Percentiles rank a stretch among this genome's conserved stretches.
phyloP scores from a whole-genome alignment of 2,888 invertebrate species.

The Euplagia quadripunctaria region DNA sequence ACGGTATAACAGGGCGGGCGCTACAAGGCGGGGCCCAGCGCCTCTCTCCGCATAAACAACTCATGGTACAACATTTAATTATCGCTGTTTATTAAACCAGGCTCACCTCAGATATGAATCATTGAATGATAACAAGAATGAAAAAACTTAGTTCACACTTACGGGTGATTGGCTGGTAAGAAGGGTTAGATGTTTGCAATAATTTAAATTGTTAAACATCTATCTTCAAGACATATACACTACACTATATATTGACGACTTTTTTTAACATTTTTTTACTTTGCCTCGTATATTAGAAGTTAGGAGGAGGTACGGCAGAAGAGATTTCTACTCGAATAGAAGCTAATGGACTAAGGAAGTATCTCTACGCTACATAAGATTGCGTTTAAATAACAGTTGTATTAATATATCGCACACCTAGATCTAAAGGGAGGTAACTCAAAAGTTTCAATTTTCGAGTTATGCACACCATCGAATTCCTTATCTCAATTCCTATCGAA shows the following conservation, averaged over 20 bases:
- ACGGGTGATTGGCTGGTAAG: slow-evolving; percentile 55
- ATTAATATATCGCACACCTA: no score
- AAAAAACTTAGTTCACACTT: slow-evolving; percentile 81
- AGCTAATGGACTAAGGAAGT: no score
- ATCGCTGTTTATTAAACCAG: slow-evolving; percentile 84
- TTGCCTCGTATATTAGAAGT: not conserved
- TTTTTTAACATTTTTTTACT: not conserved
- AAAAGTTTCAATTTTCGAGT: no score
- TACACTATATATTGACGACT: not conserved
- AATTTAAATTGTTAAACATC: slow-evolving; percentile 4
- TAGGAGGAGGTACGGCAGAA: no score
- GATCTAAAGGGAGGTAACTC: no score
- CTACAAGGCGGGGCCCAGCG: slow-evolving; percentile 71
- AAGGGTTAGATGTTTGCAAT: slow-evolving; percentile 19
- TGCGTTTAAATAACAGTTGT: no score
- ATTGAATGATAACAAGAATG: slow-evolving; percentile 66
- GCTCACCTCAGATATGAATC: slow-evolving; percentile 77
- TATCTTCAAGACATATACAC: not conserved
- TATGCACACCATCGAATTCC: no score
- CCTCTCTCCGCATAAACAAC: slow-evolving; percentile 80
- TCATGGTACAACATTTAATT: slow-evolving; percentile 85
- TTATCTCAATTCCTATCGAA: no score
- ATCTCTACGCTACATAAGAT: no score
- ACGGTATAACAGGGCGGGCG: slow-evolving; percentile 71
- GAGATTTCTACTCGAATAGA: no score